phyloP scores from a whole-genome alignment of 1,140 invertebrate genomes.

The Bathynomus jamesi region DNA sequence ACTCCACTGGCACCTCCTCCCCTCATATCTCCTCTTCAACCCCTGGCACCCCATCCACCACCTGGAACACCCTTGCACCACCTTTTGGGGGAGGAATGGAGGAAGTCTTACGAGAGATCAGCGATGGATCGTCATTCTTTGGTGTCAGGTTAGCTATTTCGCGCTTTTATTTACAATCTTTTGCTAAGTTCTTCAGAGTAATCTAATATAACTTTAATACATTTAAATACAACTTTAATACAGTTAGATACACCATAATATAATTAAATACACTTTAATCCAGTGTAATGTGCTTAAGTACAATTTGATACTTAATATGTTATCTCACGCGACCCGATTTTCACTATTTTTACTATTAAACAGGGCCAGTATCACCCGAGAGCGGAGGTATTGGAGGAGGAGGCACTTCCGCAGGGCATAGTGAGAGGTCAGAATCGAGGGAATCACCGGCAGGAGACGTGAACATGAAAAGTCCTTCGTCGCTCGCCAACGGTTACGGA shows the following conservation, averaged over 20 bases:
- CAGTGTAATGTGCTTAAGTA: too few species aligned
- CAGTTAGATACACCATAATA: too few species aligned
- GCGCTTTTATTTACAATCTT: too few species aligned
- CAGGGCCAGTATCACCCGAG: conserved; percentile 31
- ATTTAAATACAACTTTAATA: too few species aligned
- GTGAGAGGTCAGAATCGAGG: conserved; percentile 27
- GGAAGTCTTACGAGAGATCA: conserved; percentile 24
- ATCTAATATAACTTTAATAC: too few species aligned
- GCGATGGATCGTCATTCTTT: conserved; percentile 27
- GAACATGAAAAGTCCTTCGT: conserved; percentile 59
- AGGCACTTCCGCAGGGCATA: conserved; percentile 1
- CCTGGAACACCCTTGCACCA: conserved; percentile 44
- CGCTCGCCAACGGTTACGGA: conserved; percentile 59
- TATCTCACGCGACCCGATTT: too few species aligned
- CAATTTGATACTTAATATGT: too few species aligned
- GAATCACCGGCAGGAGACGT: conserved; percentile 38
- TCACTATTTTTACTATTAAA: too few species aligned
- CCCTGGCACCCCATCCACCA: conserved; percentile 29
- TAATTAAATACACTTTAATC: too few species aligned
- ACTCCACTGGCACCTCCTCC: conserved; percentile 42
- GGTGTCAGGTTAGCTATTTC: conserved; percentile 25
- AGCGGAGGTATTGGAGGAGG: conserved; percentile 20
- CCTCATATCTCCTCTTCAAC: conserved; percentile 43
- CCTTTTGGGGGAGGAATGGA: conserved; percentile 39
- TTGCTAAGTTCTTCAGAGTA: too few species aligned